Evolutionary conservation across 23 tunicate genomes (phyloP), one percentile per base, ranked within the genome.

Genomic region (Oikopleura dioica): DNA sequence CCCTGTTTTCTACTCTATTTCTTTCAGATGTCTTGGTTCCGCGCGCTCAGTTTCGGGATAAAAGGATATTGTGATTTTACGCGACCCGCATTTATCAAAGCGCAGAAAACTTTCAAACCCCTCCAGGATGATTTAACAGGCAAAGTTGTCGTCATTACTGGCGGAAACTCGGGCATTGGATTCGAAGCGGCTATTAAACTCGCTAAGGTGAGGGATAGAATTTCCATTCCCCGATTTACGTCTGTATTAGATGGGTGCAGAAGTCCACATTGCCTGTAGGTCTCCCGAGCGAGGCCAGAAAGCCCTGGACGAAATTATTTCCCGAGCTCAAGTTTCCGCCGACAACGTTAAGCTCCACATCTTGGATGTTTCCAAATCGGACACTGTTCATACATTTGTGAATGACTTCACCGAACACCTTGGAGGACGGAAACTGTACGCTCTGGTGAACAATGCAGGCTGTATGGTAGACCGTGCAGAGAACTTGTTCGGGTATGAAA

Each of bases 391-490:
- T 68, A 38, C 59, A 33, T 89, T 89, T 77, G 86, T 89, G 35
- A 35, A 79, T 21, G 36, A 51, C 0, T 89, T 89, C 38, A 36
- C 78, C 36, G 26, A 68, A 37, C 72, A 82, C 24, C 81, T 82
- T 37, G 38, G 34, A 35, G n/a, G n/a, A n/a, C n/a, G n/a, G n/a
- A 76, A 77, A 16, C 79, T 89, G 44, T 75, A 84, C 50, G 85
- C 78, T 12, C 82, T 89, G 1, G 77, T 89, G 1, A 89, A 89
- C 84, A 89, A 89, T 76, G 89, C 96, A 36, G 96, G 96, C 1
- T 89, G 96, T 51, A 89, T 89, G 96, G 89, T 89, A 37, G 36
- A 69, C 34, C 86, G 55, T 9, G 55, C 55, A 44, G 55, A 44
- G 16, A 44, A 44, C 16, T 44, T 16, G 16, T 44, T 9, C 16